Base-by-base conservation (phyloP, 2,113 vertebrate species). In the Phaethornis superciliosus region DNA sequence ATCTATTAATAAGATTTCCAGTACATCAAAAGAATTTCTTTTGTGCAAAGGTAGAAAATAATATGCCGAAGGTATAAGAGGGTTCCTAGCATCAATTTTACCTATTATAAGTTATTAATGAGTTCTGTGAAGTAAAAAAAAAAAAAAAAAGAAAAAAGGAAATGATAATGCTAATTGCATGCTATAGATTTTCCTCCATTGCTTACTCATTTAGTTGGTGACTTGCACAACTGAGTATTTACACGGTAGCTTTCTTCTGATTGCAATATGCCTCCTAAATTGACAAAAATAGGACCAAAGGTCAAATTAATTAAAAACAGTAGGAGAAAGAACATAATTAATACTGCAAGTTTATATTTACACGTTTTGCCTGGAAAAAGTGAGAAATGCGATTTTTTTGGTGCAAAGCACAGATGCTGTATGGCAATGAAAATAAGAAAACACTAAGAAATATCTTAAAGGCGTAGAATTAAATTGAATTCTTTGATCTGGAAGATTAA, bases 281-380 rank as follows among this genome's bases (percentile, higher is more conserved):
- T 92, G 80, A 92, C 65, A 91, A 86, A 94, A 95, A 75, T 69
- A 91, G 58, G 82, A 86, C 87, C 93, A 95, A 94, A 94, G 85
- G 95, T 94, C 88, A 86, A 88, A 93, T 94, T 95, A 95, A 95
- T 96, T 96, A 93, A 92, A 93, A 95, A 58, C 65, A 90, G 80
- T 88, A 51, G 58, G 76, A 68, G 80, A 91, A 95, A 60, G 69
- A 88, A 69, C 69, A 64, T 47, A 93, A 94, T 62, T 69, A 93
- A 64, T 49, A 8, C 72, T 68, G 33, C 71, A 68, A 74, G 49
- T 86, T 75, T 75, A 21, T 88, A 85, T 85, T 94, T 85, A 68
- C 64, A 62, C 9, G 0, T 69, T 93, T 77, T 68, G 12, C 76
- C 68, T 62, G 22, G 46, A 75, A 91, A 94, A 76, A 4, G 14